phyloP scores from a whole-genome alignment of 2,113 vertebrate species.

The Naja naja region DNA sequence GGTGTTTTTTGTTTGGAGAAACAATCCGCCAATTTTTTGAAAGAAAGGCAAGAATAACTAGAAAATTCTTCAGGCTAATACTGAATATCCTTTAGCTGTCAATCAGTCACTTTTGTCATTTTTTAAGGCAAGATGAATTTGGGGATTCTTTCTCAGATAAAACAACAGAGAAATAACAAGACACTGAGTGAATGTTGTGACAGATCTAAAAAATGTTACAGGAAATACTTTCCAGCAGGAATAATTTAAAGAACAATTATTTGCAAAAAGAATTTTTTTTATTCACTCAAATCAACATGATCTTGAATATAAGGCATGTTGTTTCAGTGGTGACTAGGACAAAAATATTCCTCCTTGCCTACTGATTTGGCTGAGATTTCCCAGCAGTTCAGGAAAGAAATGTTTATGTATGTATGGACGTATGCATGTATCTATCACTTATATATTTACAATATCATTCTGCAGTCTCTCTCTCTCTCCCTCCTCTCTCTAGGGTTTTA shows the following conservation, averaged over 20 bases:
- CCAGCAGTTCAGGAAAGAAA: neutral
- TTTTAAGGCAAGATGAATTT: neutral
- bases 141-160: neutral
- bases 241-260: neutral
- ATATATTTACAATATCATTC: neutral
- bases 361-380: no score
- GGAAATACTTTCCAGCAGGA: neutral
- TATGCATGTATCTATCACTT: neutral
- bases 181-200: neutral
- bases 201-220: neutral
- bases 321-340: neutral
- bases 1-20: neutral
- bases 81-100: neutral
- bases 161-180: neutral
- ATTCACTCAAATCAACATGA: neutral
- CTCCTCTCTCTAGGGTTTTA: no score
- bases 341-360: neutral
- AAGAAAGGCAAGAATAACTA: neutral
- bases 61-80: neutral
- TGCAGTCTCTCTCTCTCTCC: neutral
- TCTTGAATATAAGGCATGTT: neutral
- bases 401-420: neutral
- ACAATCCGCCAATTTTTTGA: neutral
- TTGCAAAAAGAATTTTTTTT: neutral
- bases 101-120: neutral